A percentile compares a stretch with the other conserved stretches of the same genome.
These are phyloP conservation scores for Lithobius niger DNA, from an alignment of 1,140 invertebrate genomes.

Conservation along the genomic window DNA sequence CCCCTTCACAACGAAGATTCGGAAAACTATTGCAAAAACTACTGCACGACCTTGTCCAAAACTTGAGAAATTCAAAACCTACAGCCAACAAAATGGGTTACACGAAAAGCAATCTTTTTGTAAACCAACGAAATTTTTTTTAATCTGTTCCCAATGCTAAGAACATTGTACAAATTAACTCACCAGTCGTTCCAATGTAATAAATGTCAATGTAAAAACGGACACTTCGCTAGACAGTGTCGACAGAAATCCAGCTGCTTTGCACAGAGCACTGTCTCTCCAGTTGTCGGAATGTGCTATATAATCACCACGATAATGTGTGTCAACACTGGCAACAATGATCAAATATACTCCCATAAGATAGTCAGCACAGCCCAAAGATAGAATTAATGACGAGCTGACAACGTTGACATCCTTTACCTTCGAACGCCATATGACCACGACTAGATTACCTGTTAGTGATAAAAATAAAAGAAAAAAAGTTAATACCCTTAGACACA, in stretches of 20 bases:
- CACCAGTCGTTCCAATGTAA: slow-evolving; percentile 30
- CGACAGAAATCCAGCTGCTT: slow-evolving; percentile 35
- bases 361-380: slow-evolving; percentile 32
- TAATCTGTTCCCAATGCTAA: neutral
- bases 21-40: no score
- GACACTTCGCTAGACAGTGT: slow-evolving; percentile 32
- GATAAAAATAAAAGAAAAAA: neutral
- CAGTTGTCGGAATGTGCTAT: slow-evolving; percentile 32
- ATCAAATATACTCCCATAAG: slow-evolving; percentile 34
- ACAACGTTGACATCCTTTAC: slow-evolving; percentile 26
- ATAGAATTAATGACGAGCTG: slow-evolving; percentile 28
- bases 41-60: no score
- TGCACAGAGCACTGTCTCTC: slow-evolving; percentile 32
- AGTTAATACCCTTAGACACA: no score
- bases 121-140: no score
- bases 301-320: slow-evolving; percentile 34
- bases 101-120: no score
- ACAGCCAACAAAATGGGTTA: no score
- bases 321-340: slow-evolving; percentile 32
- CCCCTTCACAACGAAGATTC: no score
- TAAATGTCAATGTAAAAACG: slow-evolving; percentile 28
- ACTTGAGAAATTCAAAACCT: no score
- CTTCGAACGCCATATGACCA: slow-evolving; percentile 31
- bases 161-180: neutral
- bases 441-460: slow-evolving; percentile 26